Evolutionary conservation across 1,140 invertebrate genomes (phyloP), one percentile per base, ranked within the genome.

Genomic region (Nephila pilipes): DNA sequence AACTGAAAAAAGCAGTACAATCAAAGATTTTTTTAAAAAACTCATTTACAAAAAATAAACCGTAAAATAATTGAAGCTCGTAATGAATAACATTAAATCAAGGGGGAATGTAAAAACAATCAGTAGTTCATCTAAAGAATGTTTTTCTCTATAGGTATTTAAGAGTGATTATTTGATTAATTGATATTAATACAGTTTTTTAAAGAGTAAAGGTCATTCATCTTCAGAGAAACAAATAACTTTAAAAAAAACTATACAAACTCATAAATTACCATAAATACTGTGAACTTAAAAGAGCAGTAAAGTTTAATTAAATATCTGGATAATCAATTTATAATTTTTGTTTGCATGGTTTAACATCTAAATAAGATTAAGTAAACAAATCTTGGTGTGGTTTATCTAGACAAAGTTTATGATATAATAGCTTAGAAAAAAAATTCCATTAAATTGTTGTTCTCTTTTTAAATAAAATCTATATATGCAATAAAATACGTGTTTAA

Each of bases 141-240:
- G 6, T 46, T 46, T 46, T 46, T 46, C 46, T 46, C 46, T 6
- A 1, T 0, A n/a, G 12, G 63, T 65, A n/a, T 29, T 65, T 65
- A 65, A 65, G 25, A 65, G 63, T 65, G 63, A 65, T 65, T 65
- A 65, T 65, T 65, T 65, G 63, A 65, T 29, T 65, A 29, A 65
- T n/a, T 29, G 63, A 25, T 8, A 8, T 65, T 65, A 29, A 25
- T 12, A n/a, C n/a, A n/a, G 63, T 65, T 63, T 63, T 65, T 65
- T 29, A 12, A 29, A 10, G 10, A 12, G 8, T 25, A 65, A 65
- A 25, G 63, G n/a, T 25, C 63, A 12, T 25, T 29, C 25, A 25
- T 14, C 22, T 65, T 25, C 25, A 10, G 0, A 25, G 63, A 6
- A 29, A 0, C 14, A 65, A 65, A 58, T 58, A 12, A 25, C 60